Base-by-base conservation (phyloP, 2,797 vertebrate species). In the Petrocephalus sullivani region DNA sequence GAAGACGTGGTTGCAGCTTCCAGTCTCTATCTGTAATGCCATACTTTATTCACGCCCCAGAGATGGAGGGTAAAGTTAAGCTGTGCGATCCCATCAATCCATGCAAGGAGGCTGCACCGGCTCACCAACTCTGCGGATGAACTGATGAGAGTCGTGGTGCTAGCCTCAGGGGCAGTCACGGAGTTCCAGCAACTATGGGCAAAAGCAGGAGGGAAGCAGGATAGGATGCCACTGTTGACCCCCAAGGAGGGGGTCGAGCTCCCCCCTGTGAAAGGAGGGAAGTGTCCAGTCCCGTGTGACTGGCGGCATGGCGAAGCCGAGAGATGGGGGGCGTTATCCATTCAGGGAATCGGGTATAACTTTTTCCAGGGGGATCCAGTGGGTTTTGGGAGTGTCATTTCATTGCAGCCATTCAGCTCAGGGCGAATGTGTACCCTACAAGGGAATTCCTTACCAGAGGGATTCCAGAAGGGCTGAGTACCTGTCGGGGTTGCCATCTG, bases 31-130 rank as follows among this genome's bases (percentile, higher is more conserved):
- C 0, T 82, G 84, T 93, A 94, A 89, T 91, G 84, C 81, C 93
- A 95, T 6, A 78, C 93, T 95, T 93, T 0, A 60, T 2, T 81
- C 8, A 87, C 9, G 7, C 1, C 28, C 1, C 37, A 23, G 21
- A 19, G 37, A 53, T 53, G n/a, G 82, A 54, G 16, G 53, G 54
- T 57, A 14, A 57, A 46, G 75, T n/a, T 46, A 16, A 49, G 51
- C 37, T 28, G 9, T n/a, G 19, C 10, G 46, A 82, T 82, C 78
- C n/a, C 46, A 21, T 19, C 19, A 23, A 46, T 82, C 46, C 37
- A 46, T 51, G 10, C 46, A 51, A 46, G 51, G 41, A 46, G 19
- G 78, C 46, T 14, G 8, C 78, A 46, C 46, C 16, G 37, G 5
- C 14, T 82, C n/a, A 3, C 75, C 75, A 81, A 41, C 75, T 19